phyloP scores from a whole-genome alignment of 1,140 invertebrate genomes.

The Agrypnia vestita region DNA sequence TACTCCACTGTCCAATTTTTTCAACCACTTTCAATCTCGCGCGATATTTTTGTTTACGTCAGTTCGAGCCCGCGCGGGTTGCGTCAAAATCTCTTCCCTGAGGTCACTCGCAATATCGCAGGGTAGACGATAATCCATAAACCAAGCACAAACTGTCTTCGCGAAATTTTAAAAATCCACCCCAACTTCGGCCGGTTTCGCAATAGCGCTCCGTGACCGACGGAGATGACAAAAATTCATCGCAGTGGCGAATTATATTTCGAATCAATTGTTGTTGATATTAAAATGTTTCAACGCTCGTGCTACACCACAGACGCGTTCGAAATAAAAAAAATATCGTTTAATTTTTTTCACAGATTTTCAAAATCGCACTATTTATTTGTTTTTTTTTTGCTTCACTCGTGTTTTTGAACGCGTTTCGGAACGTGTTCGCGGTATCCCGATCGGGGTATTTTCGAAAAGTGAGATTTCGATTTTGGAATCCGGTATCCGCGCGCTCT shows the following conservation, averaged over 20 bases:
- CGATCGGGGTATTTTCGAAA: conserved; percentile 63
- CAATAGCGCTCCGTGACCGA: neutral
- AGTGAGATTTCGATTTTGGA: neutral
- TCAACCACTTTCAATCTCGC: neutral
- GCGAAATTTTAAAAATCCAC: conserved; percentile 2
- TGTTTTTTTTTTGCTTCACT: conserved; percentile 19
- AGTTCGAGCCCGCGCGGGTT: neutral
- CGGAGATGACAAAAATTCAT: neutral
- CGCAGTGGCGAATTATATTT: neutral
- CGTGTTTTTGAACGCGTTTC: neutral
- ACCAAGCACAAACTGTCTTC: neutral
- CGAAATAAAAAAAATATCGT: too few relatives aligned
- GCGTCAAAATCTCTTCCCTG: neutral
- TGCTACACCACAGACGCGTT: too few relatives aligned
- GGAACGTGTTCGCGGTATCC: conserved; percentile 64
- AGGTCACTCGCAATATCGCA: neutral
- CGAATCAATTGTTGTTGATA: neutral
- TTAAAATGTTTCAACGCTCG: too few relatives aligned
- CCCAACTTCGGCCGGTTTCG: neutral
- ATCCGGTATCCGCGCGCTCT: conserved; percentile 44
- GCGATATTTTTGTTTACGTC: neutral
- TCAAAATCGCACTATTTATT: conserved; percentile 14
- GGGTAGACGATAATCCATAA: neutral
- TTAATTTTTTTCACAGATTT: conserved; percentile 5
- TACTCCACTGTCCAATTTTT: neutral